Evolutionary conservation across 35 echinoderm and acorn worm species (phyloP), one percentile per base, ranked within the genome.

Genomic region (Heliocidaris erythrogramma): DNA sequence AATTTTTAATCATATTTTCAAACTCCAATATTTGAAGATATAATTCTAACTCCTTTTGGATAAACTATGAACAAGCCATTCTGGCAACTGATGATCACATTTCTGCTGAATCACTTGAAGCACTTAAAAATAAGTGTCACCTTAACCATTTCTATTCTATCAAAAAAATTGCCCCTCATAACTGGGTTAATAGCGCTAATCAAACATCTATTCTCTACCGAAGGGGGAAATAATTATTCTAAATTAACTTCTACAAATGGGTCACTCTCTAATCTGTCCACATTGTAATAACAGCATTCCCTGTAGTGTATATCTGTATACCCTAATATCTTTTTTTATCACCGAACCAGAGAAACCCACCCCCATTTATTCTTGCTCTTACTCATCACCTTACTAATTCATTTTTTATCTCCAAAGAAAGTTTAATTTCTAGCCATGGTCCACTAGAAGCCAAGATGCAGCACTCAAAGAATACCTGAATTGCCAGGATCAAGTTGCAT

Each of bases 401-500:
- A 6, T 78, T 27, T 78, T 78, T 18, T 78, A 27, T 4, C 17
- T 78, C 65, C 65, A 21, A n/a, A 24, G 65, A 78, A 78, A 78
- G 65, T 78, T 78, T 78, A 78, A 78, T 78, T 78, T 78, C 21
- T 78, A 24, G 21, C 65, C 60, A 78, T 27, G 18, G 65, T 78
- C 65, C 65, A 78, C 65, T 78, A n/a, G 65, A 78, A 78, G 27
- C 65, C 65, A 78, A 78, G 65, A 78, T n/a, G 6, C 21, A 21
- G 65, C 65, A 78, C 65, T 78, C 27, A 24, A 42, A 78, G 87
- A n/a, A 89, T 89, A 42, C 87, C 87, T 47, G 87, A 89, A 89
- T 48, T 42, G 87, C 87, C 47, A 89, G 47, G 87, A 89, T 89
- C 87, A 48, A 48, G 87, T 89, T 89, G 87, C 87, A 89, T 89